phyloP scores from a whole-genome alignment of 1,140 invertebrate species.

The Epicauta chinensis region DNA sequence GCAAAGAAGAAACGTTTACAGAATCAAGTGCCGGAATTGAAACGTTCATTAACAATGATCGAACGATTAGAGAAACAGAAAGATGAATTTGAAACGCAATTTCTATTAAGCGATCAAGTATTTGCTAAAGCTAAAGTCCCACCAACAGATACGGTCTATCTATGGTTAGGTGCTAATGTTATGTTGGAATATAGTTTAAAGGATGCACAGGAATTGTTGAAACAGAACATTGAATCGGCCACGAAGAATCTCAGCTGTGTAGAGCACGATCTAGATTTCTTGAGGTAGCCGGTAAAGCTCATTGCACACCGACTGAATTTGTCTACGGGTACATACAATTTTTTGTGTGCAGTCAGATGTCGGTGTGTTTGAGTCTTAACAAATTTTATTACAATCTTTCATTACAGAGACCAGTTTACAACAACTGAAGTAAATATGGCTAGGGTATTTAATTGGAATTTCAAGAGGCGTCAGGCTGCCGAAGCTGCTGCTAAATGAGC shows the following conservation, averaged over 20 bases:
- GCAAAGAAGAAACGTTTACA: slow-evolving; percentile 78
- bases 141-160: slow-evolving; percentile 87
- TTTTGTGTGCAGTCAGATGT: too few species aligned
- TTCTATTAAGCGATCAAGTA: slow-evolving; percentile 92
- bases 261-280: slow-evolving; percentile 87
- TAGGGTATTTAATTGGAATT: slow-evolving; percentile 93
- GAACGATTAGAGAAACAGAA: slow-evolving; percentile 79
- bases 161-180: slow-evolving; percentile 98
- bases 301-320: too few species aligned
- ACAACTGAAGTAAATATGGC: slow-evolving; percentile 99
- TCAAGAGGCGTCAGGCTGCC: slow-evolving; percentile 73
- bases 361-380: background rate
- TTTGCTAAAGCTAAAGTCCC: slow-evolving; percentile 84
- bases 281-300: too few species aligned
- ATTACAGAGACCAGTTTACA: slow-evolving; percentile 94
- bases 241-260: slow-evolving; percentile 77
- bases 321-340: too few species aligned
- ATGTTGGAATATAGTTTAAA: slow-evolving; percentile 96
- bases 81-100: slow-evolving; percentile 81
- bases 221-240: slow-evolving; percentile 83
- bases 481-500: slow-evolving; percentile 26
- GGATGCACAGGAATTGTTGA: slow-evolving; percentile 82
- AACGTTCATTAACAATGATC: slow-evolving; percentile 87
- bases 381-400: too few species aligned
- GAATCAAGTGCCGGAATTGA: slow-evolving; percentile 88